Conservation (phyloP, 2,797 vertebrate genomes). For the Scomberomorus guttatus region DNA sequence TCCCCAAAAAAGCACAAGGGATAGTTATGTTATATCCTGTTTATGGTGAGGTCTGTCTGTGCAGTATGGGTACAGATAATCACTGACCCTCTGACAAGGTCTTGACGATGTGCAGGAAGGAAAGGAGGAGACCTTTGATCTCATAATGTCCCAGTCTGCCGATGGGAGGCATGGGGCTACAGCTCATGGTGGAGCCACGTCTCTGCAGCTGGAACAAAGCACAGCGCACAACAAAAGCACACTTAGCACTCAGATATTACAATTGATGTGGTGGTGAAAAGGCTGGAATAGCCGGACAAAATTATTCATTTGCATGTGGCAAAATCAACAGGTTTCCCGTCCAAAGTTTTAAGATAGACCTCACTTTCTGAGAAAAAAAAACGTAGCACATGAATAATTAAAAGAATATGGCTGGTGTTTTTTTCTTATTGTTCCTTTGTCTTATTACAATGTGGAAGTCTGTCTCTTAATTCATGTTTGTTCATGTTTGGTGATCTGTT, state of each 20-base stretch:
- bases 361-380: no score
- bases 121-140: constrained; percentile 92
- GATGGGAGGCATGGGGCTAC: constrained; percentile 81
- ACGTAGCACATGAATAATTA: no score
- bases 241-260: neutral
- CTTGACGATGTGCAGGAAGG: constrained; percentile 93
- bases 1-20: neutral
- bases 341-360: no score
- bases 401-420: no score
- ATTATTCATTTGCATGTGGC: neutral
- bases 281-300: neutral
- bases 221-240: neutral
- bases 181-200: constrained; percentile 90
- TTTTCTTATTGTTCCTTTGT: no score
- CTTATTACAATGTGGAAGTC: no score
- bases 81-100: constrained; percentile 94
- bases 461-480: no score
- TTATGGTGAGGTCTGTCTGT: neutral
- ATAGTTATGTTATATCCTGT: neutral
- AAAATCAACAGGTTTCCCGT: no score
- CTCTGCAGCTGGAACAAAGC: constrained; percentile 86
- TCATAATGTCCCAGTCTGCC: constrained; percentile 93
- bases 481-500: no score
- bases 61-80: neutral
- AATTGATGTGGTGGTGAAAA: neutral